Percentiles rank a stretch among this genome's conserved stretches.
Evolutionary conservation across 2,888 invertebrate genomes (phyloP).

Genomic region (Zygothrica quintamaculata): DNA sequence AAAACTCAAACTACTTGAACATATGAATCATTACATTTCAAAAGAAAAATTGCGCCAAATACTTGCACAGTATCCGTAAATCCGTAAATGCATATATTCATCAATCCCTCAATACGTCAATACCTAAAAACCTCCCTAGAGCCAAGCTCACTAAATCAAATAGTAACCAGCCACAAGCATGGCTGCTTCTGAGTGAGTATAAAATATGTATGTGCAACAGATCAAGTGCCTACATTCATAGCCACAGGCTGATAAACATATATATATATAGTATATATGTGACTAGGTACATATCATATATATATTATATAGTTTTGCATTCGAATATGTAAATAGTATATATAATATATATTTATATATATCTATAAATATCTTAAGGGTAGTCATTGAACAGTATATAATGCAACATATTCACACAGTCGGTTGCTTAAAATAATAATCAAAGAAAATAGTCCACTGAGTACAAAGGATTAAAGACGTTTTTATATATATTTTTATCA

Average conservation of each 20-base stretch:
- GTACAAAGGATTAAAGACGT: constrained; percentile 11
- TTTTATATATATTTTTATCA: too few species aligned
- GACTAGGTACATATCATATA: constrained; percentile 3
- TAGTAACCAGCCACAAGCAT: constrained; percentile 6
- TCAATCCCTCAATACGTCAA: constrained; percentile 16
- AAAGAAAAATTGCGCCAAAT: constrained; percentile 23
- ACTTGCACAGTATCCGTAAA: constrained; percentile 8
- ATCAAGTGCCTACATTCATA: constrained; percentile 26
- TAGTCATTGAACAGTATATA: constrained; percentile 20
- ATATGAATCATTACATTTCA: constrained; percentile 43
- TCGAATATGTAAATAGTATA: not conserved
- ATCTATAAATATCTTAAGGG: constrained; percentile 44
- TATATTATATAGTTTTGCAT: constrained; percentile 2
- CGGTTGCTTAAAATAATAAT: constrained; percentile 27
- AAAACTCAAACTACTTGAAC: constrained; percentile 18
- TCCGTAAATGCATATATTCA: constrained; percentile 16
- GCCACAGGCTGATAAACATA: constrained; percentile 14
- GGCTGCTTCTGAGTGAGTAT: constrained; percentile 29
- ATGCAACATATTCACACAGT: constrained; percentile 22
- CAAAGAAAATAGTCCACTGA: too few species aligned
- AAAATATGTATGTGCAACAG: constrained; percentile 13
- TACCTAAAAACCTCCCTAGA: constrained; percentile 10
- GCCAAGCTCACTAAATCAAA: constrained; percentile 6
- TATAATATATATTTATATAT: constrained; percentile 7
- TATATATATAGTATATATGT: constrained; percentile 8